Conservation (phyloP, 2,797 vertebrate genomes). For the Platalea minor region DNA sequence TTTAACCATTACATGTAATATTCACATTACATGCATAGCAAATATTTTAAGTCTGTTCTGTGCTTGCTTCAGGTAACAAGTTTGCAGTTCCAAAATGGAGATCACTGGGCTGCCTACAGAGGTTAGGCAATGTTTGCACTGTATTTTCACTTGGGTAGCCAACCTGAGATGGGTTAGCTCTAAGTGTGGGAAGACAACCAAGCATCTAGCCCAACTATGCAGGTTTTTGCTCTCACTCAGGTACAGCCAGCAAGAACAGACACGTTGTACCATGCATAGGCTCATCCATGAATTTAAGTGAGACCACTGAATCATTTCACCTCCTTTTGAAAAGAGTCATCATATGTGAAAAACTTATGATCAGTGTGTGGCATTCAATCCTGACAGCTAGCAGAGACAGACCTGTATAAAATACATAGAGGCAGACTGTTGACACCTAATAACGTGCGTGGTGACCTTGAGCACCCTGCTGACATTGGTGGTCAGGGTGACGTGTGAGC, state of each 20-base stretch:
- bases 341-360: background rate
- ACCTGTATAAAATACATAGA: background rate
- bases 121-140: background rate
- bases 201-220: background rate
- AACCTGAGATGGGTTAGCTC: background rate
- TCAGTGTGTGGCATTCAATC: background rate
- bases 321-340: background rate
- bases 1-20: background rate
- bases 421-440: background rate
- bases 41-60: background rate
- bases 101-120: background rate
- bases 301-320: background rate
- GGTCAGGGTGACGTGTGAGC: rapidly evolving
- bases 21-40: background rate
- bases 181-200: background rate
- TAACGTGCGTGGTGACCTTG: rapidly evolving
- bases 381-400: background rate
- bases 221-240: background rate
- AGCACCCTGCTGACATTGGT: background rate
- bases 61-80: background rate
- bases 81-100: background rate
- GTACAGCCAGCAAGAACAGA: background rate
- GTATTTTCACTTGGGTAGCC: background rate
- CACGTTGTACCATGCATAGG: rapidly evolving
- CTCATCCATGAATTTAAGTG: background rate